Evolutionary conservation across 2,797 vertebrate species (phyloP).

Genomic region (Peromyscus attwateri): DNA sequence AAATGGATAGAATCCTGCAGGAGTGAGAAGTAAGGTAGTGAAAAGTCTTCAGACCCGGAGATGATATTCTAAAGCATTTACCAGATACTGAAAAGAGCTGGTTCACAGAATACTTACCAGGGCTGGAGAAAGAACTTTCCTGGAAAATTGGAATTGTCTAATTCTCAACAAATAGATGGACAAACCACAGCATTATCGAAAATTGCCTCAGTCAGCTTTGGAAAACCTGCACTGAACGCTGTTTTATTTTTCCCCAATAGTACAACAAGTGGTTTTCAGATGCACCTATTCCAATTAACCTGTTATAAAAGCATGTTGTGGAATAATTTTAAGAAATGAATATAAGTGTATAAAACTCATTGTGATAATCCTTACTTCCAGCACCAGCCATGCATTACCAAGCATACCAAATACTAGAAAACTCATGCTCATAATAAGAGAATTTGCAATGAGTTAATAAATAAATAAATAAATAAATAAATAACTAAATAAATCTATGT

Average conservation of each 20-base stretch:
- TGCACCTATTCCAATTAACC: background rate
- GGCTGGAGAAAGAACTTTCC: accelerated
- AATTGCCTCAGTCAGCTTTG: background rate
- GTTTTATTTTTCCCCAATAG: background rate
- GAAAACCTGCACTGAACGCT: background rate
- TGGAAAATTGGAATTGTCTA: background rate
- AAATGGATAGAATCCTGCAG: background rate
- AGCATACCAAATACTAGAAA: background rate
- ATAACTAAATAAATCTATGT: background rate
- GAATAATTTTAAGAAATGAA: background rate
- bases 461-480: background rate
- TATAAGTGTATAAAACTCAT: background rate
- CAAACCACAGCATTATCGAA: background rate
- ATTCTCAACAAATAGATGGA: background rate
- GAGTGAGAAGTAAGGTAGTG: background rate
- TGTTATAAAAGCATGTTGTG: background rate
- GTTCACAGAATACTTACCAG: background rate
- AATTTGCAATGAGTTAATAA: background rate
- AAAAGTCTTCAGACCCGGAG: background rate
- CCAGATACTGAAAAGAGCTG: background rate
- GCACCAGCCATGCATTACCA: background rate
- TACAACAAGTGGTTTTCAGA: background rate
- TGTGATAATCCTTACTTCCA: background rate
- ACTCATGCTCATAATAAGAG: background rate
- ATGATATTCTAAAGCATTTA: background rate